Percentiles rank a stretch among this genome's conserved stretches.
These are phyloP conservation scores for Cyprinella venusta DNA, from an alignment of 2,797 vertebrate genomes.

Conservation along the genomic window DNA sequence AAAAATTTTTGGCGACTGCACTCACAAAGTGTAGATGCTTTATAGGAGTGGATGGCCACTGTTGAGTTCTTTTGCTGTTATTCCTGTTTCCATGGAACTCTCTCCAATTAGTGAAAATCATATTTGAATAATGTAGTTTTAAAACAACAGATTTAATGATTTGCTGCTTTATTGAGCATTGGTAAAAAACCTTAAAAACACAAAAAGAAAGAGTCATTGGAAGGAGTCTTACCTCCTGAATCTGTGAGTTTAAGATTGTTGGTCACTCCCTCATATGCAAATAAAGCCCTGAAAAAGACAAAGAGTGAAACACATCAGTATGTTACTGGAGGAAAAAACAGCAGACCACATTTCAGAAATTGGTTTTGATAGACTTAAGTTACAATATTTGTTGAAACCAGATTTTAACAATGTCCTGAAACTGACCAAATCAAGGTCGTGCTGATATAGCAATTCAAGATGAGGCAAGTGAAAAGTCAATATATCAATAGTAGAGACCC, in stretches of 20 bases:
- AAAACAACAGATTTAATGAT: neutral
- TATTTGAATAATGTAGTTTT: neutral
- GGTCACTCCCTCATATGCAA: conserved; percentile 78
- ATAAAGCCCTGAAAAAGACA: conserved; percentile 78
- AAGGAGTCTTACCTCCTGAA: conserved; percentile 77
- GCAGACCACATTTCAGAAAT: neutral
- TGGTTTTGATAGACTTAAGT: neutral
- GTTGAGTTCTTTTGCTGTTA: neutral
- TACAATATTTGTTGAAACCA: neutral
- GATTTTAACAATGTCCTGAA: neutral
- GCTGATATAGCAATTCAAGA: neutral
- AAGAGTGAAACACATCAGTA: conserved; percentile 50
- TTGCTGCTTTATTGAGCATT: conserved; percentile 2
- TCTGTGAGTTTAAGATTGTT: conserved; percentile 83
- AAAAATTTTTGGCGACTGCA: neutral
- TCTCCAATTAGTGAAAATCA: neutral
- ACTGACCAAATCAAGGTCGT: neutral
- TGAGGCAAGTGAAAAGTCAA: conserved; percentile 43
- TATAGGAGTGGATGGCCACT: neutral
- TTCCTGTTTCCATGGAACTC: neutral
- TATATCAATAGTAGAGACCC: conserved; percentile 35
- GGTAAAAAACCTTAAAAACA: neutral
- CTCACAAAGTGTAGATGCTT: neutral
- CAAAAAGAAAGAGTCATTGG: neutral
- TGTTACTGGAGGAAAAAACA: neutral